Evolutionary conservation across 92 coral and sea anemone species (phyloP), one percentile per base, ranked within the genome.

Genomic region (Parazoanthus swiftii): DNA sequence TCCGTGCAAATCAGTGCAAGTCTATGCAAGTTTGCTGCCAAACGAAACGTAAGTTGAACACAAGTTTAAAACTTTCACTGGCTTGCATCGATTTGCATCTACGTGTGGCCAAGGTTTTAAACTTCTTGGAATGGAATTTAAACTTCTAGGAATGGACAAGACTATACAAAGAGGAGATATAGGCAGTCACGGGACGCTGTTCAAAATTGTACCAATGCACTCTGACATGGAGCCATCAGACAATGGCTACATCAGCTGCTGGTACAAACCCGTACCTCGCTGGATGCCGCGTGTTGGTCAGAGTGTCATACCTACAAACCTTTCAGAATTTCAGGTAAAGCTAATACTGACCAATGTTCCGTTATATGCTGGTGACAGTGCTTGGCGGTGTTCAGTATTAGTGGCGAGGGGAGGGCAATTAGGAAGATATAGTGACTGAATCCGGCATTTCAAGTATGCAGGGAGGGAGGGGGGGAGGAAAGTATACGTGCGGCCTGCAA

Each of bases 161-260:
- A 97, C 99, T n/a, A 95, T 95, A 25, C 99, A 97, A 88, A 93
- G 99, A 7, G 99, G 99, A 29, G 99, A 97, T 48, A 91, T 97
- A 23, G 96, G 98, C 20, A 85, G 90, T 15, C 90, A 97, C 56
- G 99, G 99, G 7, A 89, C 92, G 29, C 85, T 97, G 51, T 95
- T 95, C 85, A 97, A 97, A 86, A 93, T 97, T 58, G 94, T 95
- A 16, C 99, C 99, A 16, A 95, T 93, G 93, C 99, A 97, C 82
- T 84, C 92, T 15, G 98, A 90, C 38, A 80, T 86, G 79, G 86
- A 87, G 23, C 98, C 96, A 7, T 95, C 98, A 14, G 89, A 95
- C 54, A 86, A 93, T 79, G 90, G 90, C 84, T 89, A 81, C 88
- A 92, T 93, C 42, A 95, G 99, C 91, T 97, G 99, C 71, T 97